These are phyloP conservation scores for Ptyas mucosa DNA, from an alignment of 2,113 vertebrate species.

Conservation along the genomic window DNA sequence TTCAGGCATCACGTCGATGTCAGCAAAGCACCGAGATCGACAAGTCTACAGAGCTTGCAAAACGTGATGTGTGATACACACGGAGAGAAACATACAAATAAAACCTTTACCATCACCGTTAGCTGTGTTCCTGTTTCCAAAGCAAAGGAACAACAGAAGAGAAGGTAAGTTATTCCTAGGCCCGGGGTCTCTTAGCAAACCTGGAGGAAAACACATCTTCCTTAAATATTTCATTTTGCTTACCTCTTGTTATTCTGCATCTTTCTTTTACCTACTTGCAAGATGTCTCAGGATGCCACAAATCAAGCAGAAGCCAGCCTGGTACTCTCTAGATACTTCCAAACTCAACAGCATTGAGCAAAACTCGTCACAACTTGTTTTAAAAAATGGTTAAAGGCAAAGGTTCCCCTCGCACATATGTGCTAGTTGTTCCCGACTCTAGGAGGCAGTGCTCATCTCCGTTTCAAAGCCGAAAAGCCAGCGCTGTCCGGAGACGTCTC, in stretches of 20 bases:
- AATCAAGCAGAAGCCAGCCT: not conserved
- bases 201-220: not conserved
- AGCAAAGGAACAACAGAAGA: slow-evolving; percentile 46
- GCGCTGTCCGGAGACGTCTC: too few species aligned
- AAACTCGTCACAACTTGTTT: not conserved
- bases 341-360: not conserved
- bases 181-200: slow-evolving; percentile 27
- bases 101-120: slow-evolving; percentile 46
- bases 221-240: not conserved
- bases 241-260: not conserved
- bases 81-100: slow-evolving; percentile 44
- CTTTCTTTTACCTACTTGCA: not conserved
- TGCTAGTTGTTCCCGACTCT: too few species aligned
- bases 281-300: not conserved
- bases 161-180: slow-evolving; percentile 42
- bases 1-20: not conserved
- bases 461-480: too few species aligned
- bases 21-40: slow-evolving; percentile 12
- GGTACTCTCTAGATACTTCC: not conserved
- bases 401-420: too few species aligned
- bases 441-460: too few species aligned
- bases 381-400: not conserved
- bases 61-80: slow-evolving; percentile 16
- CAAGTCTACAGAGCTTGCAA: slow-evolving; percentile 16
- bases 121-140: slow-evolving; percentile 55